Percentiles rank a stretch among this genome's conserved stretches.
Evolutionary conservation across 2,797 vertebrate species (phyloP).

Genomic region (Helarctos malayanus): DNA sequence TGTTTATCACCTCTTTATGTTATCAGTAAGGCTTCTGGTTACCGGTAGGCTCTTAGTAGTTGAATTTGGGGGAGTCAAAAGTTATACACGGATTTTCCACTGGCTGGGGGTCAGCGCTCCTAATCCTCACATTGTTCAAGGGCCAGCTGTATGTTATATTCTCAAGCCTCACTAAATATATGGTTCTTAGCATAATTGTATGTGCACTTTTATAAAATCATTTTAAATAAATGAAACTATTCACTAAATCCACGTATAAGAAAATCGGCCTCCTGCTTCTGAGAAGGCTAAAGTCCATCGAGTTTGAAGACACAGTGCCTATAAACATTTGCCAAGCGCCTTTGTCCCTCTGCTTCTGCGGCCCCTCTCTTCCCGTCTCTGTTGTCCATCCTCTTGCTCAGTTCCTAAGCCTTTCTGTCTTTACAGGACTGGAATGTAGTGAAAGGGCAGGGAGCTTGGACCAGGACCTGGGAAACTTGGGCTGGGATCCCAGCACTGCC

Average conservation of each 20-base stretch:
- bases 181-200: background rate
- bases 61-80: background rate
- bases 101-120: background rate
- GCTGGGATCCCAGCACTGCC: background rate
- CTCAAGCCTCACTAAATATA: background rate
- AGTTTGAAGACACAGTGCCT: background rate
- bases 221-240: background rate
- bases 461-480: background rate
- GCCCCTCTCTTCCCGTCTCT: background rate
- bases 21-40: background rate
- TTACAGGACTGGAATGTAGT: background rate
- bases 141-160: background rate
- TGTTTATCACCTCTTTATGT: background rate
- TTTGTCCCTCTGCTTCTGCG: background rate
- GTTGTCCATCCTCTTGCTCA: background rate
- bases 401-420: background rate
- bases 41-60: background rate
- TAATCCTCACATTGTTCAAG: background rate
- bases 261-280: background rate
- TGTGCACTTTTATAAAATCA: background rate
- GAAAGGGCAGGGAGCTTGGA: background rate
- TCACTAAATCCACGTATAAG: background rate
- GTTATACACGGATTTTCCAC: background rate
- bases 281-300: background rate
- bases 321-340: background rate